phyloP scores from a whole-genome alignment of 2,113 vertebrate species.

The Lepisosteus oculatus region DNA sequence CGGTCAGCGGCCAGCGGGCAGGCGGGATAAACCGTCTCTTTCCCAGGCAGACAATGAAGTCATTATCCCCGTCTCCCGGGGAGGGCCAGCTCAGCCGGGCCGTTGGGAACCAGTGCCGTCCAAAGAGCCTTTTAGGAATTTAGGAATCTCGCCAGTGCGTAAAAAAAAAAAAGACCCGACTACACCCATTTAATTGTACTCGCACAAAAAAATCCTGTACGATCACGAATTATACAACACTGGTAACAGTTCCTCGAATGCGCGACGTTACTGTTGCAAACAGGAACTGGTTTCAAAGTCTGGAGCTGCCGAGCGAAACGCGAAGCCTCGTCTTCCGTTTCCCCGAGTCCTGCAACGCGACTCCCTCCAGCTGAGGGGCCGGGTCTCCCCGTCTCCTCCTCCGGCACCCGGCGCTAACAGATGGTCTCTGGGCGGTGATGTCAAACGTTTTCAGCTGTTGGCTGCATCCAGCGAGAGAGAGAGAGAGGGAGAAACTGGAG shows the following conservation, averaged over 20 bases:
- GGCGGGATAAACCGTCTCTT: background rate
- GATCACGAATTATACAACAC: too few species aligned
- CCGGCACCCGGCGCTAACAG: constrained; percentile 17
- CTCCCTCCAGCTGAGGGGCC: background rate
- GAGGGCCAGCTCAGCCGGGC: background rate
- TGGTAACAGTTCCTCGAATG: too few species aligned
- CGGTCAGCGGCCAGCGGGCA: background rate
- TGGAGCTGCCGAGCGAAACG: background rate
- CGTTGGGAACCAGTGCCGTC: background rate
- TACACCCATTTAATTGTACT: too few species aligned
- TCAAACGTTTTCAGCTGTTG: constrained; percentile 25
- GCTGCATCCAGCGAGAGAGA: constrained; percentile 5
- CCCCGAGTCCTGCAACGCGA: background rate
- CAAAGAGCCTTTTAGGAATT: background rate
- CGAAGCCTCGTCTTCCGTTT: background rate
- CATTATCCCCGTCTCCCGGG: background rate
- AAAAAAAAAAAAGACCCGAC: too few species aligned
- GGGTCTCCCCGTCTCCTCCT: background rate
- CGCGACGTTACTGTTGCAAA: too few species aligned
- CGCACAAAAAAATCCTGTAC: too few species aligned
- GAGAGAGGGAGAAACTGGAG: background rate
- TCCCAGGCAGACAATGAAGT: constrained; percentile 1
- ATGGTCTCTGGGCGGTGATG: constrained; percentile 27
- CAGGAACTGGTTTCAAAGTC: too few species aligned
- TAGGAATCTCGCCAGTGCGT: background rate